Base-by-base conservation (phyloP, 2,797 vertebrate species). In the Argyrosomus regius region DNA sequence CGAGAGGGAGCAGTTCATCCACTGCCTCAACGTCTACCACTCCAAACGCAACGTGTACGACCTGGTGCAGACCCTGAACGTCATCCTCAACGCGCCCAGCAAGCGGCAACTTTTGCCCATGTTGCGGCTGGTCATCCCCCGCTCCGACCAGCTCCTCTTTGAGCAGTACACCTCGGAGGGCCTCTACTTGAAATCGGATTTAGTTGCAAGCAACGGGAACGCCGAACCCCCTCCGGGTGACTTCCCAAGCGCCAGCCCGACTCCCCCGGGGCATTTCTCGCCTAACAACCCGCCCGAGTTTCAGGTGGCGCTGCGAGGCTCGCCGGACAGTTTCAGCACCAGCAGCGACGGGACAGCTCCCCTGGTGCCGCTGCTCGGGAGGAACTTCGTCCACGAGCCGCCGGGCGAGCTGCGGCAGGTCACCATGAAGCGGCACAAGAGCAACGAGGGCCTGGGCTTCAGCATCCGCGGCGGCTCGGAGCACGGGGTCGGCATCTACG, bases 401-500 rank as follows among this genome's bases (percentile, higher is more conserved):
- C 95, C 94, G 2, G 95, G 95, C 0, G 97, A 98, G 92, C 91
- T 97, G 84, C 95, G 97, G 5, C 96, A 96, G 84, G 96, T 99
- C 83, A 95, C 92, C 86, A 96, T 99, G 83, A 96, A 96, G 89
- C 94, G 98, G 20, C 96, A 96, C 95, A 97, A 97, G 84, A 97
- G 97, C 91, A 96, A 98, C 81, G 97, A 99, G 78, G 98, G 98
- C 3, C 90, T 99, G 89, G 98, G 98, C 63, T 99, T 99, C 95
- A 99, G 98, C 90, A 99, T 99, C 92, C 97, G 98, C 12, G 98
- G 98, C 0, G 98, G 98, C 0, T 96, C 98, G 8, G 98, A 99
- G 94, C 98, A 99, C 79, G 97, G 98, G 1, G 98, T 99, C 46
- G 98, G 98, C 0, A 99, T 99, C 94, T 99, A 98, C 71, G 98